Percentiles rank a stretch among this genome's conserved stretches.
Evolutionary conservation across 2,888 invertebrate genomes (phyloP).

Genomic region (Spilosoma lubricipeda): DNA sequence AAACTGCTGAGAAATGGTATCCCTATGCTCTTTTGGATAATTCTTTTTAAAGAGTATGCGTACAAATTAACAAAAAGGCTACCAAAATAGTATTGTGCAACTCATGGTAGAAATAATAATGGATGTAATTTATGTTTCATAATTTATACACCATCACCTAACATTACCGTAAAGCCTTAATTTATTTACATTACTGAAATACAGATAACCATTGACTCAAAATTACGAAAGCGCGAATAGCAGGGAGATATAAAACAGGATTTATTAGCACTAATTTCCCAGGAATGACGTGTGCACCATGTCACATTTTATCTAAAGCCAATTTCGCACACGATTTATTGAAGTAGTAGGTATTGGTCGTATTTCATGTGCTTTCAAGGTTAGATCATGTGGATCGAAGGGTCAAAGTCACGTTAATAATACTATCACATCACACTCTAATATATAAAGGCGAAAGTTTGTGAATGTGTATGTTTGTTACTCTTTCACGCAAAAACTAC

Average conservation of each 20-base stretch:
- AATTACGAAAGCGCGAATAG: neutral
- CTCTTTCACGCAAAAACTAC: no score
- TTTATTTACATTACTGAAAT: slow-evolving; percentile 1
- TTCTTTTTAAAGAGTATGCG: no score
- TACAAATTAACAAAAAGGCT: no score
- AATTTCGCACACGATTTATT: neutral
- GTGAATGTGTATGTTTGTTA: no score
- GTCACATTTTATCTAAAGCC: slow-evolving; percentile 1
- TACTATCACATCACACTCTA: no score
- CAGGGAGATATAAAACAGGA: neutral
- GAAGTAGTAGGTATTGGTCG: neutral
- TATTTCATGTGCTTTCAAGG: slow-evolving; percentile 8
- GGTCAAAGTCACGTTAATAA: neutral
- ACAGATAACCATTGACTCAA: neutral
- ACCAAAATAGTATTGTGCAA: neutral
- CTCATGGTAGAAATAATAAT: neutral
- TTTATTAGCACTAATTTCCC: neutral
- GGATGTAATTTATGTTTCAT: neutral
- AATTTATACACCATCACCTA: neutral
- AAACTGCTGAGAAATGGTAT: no score
- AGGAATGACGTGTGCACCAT: neutral
- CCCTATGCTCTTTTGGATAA: no score
- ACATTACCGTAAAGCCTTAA: neutral
- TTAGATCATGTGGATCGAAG: slow-evolving; percentile 1
- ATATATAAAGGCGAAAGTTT: no score